phyloP scores from a whole-genome alignment of 1,140 invertebrate species.

The Drosophila sproati region DNA sequence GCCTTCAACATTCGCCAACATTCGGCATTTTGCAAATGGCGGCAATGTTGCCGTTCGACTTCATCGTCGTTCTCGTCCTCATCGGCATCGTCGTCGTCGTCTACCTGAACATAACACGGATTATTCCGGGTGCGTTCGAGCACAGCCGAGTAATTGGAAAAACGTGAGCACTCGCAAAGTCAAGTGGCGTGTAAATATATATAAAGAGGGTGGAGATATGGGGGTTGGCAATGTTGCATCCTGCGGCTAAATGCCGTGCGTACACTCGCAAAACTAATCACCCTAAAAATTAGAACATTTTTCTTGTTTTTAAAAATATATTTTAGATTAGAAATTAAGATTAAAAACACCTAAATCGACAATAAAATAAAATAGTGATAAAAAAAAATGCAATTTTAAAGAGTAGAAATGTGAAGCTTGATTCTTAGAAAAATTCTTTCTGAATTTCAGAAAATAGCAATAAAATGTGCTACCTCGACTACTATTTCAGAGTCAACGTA shows the following conservation, averaged over 20 bases:
- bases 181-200: constrained; percentile 79
- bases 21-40: constrained; percentile 62
- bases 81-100: not conserved
- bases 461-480: too few species aligned
- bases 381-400: too few species aligned
- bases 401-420: too few species aligned
- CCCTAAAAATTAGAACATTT: too few species aligned
- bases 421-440: too few species aligned
- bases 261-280: constrained; percentile 22
- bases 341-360: too few species aligned
- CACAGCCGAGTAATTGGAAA: constrained; percentile 64
- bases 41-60: constrained; percentile 16
- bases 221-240: constrained; percentile 54
- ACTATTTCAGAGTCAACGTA: too few species aligned
- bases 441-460: too few species aligned
- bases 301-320: too few species aligned
- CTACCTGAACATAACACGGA: constrained; percentile 48
- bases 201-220: constrained; percentile 20
- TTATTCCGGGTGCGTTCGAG: constrained; percentile 35
- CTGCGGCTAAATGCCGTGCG: constrained; percentile 62
- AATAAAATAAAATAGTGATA: too few species aligned
- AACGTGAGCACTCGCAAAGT: constrained; percentile 74
- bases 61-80: not conserved
- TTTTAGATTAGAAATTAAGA: too few species aligned
- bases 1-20: constrained; percentile 20